These are phyloP conservation scores for Xestobium rufovillosum DNA, from an alignment of 2,888 invertebrate genomes.

Conservation along the genomic window DNA sequence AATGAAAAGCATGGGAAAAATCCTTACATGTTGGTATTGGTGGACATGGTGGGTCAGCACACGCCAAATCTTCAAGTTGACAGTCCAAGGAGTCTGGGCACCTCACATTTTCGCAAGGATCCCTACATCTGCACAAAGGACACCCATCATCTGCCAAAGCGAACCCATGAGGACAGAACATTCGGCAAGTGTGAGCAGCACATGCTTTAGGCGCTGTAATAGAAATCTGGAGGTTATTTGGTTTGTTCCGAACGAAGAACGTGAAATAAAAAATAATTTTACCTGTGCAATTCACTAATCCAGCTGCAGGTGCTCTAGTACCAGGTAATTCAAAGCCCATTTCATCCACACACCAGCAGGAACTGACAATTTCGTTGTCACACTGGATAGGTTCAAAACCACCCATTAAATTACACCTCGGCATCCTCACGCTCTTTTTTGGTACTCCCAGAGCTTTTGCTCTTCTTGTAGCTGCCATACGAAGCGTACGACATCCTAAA, in stretches of 20 bases:
- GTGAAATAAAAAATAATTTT: constrained; percentile 26
- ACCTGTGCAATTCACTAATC: constrained; percentile 62
- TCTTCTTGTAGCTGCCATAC: constrained; percentile 54
- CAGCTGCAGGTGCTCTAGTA: constrained; percentile 59
- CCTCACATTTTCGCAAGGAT: constrained; percentile 67
- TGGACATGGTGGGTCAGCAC: constrained; percentile 72
- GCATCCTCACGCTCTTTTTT: constrained; percentile 50
- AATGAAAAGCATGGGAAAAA: no score
- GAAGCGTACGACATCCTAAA: constrained; percentile 59
- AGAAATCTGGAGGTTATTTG: not conserved
- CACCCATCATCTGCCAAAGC: constrained; percentile 64
- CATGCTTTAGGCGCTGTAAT: constrained; percentile 57
- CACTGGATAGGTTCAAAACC: constrained; percentile 77
- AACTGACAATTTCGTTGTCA: constrained; percentile 60
- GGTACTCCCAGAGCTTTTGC: constrained; percentile 51
- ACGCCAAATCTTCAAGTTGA: constrained; percentile 70
- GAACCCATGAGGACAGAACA: constrained; percentile 81
- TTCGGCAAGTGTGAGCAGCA: constrained; percentile 73
- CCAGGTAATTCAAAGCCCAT: constrained; percentile 72
- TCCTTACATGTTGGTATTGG: constrained; percentile 72
- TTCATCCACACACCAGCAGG: constrained; percentile 80
- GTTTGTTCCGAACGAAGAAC: constrained; percentile 3
- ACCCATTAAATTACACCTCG: constrained; percentile 62
- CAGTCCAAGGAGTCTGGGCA: constrained; percentile 73
- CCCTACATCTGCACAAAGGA: constrained; percentile 71